Evolutionary conservation across 1,140 invertebrate genomes (phyloP).

Genomic region (Papilio xuthus): DNA sequence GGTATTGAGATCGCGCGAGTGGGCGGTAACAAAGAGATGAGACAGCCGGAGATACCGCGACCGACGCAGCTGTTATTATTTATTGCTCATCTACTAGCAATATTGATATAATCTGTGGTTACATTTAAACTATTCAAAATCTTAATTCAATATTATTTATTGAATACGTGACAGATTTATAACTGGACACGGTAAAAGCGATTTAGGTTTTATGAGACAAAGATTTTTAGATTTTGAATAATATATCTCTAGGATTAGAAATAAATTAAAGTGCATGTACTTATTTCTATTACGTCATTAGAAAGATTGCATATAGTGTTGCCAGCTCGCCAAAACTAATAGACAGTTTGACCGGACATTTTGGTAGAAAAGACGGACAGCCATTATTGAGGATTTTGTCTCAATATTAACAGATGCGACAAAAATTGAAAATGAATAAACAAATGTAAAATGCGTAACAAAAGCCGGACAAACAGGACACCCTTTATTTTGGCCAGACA

Average conservation of each 20-base stretch:
- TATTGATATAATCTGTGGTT: slow-evolving; percentile 10
- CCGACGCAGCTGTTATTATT: slow-evolving; percentile 14
- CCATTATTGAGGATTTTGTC: too few relatives aligned
- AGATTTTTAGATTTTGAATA: not conserved
- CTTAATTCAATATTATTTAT: slow-evolving; percentile 24
- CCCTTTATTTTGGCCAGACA: too few relatives aligned
- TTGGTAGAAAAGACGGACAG: too few relatives aligned
- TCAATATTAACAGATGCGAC: too few relatives aligned
- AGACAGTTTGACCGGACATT: too few relatives aligned
- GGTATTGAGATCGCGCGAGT: slow-evolving; percentile 27
- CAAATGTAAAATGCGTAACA: too few relatives aligned
- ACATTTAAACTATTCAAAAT: slow-evolving; percentile 17
- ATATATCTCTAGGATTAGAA: too few relatives aligned
- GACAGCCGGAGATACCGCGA: slow-evolving; percentile 24
- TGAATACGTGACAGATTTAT: not conserved
- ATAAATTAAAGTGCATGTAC: not conserved
- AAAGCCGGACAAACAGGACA: too few relatives aligned
- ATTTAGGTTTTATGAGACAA: not conserved
- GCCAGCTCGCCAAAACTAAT: too few relatives aligned
- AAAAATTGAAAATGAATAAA: too few relatives aligned
- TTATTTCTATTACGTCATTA: not conserved
- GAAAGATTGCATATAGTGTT: too few relatives aligned
- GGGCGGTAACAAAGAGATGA: slow-evolving; percentile 34
- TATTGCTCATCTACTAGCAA: slow-evolving; percentile 14
- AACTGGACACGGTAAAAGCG: not conserved